Evolutionary conservation across 92 coral and sea anemone species (phyloP), one percentile per base, ranked within the genome.

Genomic region (Heliopora coerulea): DNA sequence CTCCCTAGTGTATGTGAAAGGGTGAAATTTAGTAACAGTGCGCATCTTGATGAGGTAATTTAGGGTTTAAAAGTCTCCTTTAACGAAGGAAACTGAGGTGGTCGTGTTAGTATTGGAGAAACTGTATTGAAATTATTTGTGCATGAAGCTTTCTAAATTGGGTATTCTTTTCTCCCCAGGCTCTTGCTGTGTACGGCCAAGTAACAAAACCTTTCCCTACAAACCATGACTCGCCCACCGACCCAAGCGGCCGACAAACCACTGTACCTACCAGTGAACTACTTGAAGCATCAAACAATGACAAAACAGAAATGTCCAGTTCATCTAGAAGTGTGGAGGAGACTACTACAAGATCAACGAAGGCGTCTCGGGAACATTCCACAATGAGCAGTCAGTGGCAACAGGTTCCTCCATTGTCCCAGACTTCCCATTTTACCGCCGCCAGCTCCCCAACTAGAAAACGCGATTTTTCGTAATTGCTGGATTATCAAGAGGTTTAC

Each of bases 161-260:
- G 10, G 40, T 17, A 18, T 48, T 65, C 58, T 12, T 24, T 18
- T 15, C 21, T 14, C 62, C 61, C 61, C 59, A 93, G 97, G 97
- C 97, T 11, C 27, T 93, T 65, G 97, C 97, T n/a, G 97, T 93
- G 19, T 93, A 93, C 64, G 92, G 91, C 10, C 97, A 93, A 27
- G 39, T 92, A 50, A 84, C 90, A 29, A 61, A 73, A 44, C 83
- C 91, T 10, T 59, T 86, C 15, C 81, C 87, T 0, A 33, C 67
- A 49, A 50, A 82, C 7, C 41, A 62, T 49, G 57, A 34, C 21
- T 57, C 88, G 9, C 79, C 92, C 35, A 56, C 8, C 61, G 79
- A 72, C 56, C 68, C 84, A 2, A 63, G 72, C 77, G 11, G 54
- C 77, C 29, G 49, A 37, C 26, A 73, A 8, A 64, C 65, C 21